Percentiles rank a stretch among this genome's conserved stretches.
Evolutionary conservation across 2,797 vertebrate species (phyloP).

Genomic region (Chromis chromis): DNA sequence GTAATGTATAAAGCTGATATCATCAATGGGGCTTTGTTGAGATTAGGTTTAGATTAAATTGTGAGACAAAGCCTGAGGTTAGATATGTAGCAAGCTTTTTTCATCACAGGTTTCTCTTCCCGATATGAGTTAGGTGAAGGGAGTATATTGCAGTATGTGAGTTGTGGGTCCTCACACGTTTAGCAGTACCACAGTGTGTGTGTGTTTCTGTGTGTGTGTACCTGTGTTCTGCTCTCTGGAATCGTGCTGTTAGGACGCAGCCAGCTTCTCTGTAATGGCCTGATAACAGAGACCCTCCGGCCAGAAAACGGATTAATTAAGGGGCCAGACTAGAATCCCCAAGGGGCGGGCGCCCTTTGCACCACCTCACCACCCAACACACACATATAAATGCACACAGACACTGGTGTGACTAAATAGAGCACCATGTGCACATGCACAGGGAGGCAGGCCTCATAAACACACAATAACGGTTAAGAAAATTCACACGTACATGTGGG

Average conservation of each 20-base stretch:
- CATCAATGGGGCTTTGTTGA: no score
- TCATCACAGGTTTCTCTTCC: not conserved
- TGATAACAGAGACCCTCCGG: slow-evolving; percentile 48
- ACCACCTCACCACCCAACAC: slow-evolving; percentile 9
- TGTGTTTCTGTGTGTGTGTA: not conserved
- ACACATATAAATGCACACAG: slow-evolving; percentile 10
- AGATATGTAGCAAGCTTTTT: not conserved
- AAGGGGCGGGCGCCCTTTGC: slow-evolving; percentile 22
- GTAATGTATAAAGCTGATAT: no score
- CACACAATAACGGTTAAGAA: not conserved
- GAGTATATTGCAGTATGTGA: not conserved
- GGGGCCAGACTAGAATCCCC: slow-evolving; percentile 48
- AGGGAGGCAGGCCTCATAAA: slow-evolving; percentile 15
- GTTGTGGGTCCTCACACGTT: slow-evolving; percentile 6
- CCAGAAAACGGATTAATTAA: slow-evolving; percentile 68
- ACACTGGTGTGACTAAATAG: slow-evolving; percentile 38
- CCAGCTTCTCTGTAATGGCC: slow-evolving; percentile 48
- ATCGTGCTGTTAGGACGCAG: slow-evolving; percentile 30
- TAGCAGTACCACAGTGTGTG: not conserved
- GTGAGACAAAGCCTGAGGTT: no score
- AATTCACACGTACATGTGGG: not conserved
- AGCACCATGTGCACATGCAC: not conserved
- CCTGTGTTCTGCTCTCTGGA: slow-evolving; percentile 21
- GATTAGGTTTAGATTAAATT: no score
- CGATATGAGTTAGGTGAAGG: no score